Evolutionary conservation across 2,797 vertebrate species (phyloP), one percentile per base, ranked within the genome.

Genomic region (Zenarchopterus dispar): DNA sequence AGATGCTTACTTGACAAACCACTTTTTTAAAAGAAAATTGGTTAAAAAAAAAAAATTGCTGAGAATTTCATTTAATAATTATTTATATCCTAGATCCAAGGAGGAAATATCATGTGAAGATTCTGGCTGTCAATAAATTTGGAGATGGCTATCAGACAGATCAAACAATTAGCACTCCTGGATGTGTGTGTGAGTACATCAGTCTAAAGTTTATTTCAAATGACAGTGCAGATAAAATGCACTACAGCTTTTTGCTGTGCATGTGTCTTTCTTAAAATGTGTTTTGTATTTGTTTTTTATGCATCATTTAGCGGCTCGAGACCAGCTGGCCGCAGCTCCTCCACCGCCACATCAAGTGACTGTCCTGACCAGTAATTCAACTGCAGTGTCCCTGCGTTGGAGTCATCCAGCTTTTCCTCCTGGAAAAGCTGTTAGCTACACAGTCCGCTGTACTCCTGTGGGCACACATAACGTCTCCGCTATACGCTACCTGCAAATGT

Each of bases 131-230:
- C 76, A 95, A 93, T 80, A 90, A 53, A 62, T 67, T 92, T 70
- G 98, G 98, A 86, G 97, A 99, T 33, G 97, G 98, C 24, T 98
- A 98, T 77, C 96, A 99, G 84, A 96, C 96, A 0, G 97, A 99
- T 79, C 97, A 96, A 78, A 97, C 96, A 0, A 86, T 96, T 78
- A 98, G 95, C 71, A 99, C 97, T 2, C 96, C 97, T 0, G 95
- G 96, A 87, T 99, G 98, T 64, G 93, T 96, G 72, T 97, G 98
- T 99, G 93, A 96, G 98, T 96, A 45, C 10, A 66, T 18, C 13
- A 8, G 1, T 26, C 6, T 24, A 1, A 49, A 47, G 8, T 36
- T 39, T 23, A 15, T 26, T 24, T 55, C 10, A 24, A 21, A 54
- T n/a, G 3, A 10, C 24, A 17, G 15, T 19, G 18, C 18, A 26